Evolutionary conservation across 2,113 vertebrate species (phyloP).

Genomic region (Desmodus rotundus): DNA sequence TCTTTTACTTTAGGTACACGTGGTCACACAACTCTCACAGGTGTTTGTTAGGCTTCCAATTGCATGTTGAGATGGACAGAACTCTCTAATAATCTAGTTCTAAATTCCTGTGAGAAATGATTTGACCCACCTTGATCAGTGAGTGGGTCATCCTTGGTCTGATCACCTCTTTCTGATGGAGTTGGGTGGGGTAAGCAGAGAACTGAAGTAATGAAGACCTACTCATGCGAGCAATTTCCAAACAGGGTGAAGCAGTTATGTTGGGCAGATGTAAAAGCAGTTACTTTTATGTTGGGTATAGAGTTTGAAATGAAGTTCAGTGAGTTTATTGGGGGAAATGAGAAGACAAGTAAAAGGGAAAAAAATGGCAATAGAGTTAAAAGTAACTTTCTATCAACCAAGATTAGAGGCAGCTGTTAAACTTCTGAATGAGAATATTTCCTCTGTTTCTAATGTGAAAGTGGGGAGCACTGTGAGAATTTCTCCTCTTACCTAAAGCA

Average conservation of each 20-base stretch:
- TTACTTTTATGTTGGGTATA: too few species aligned
- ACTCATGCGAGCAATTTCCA: not conserved
- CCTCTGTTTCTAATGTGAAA: not conserved
- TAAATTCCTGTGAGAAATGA: not conserved
- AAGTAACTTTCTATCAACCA: constrained; percentile 21
- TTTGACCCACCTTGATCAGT: not conserved
- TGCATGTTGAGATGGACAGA: not conserved
- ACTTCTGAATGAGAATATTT: not conserved
- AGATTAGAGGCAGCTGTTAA: not conserved
- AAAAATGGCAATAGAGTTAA: not conserved
- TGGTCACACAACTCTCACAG: not conserved
- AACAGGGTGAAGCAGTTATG: not conserved
- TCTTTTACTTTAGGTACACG: not conserved
- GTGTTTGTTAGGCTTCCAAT: not conserved
- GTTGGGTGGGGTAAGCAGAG: not conserved
- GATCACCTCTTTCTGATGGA: not conserved
- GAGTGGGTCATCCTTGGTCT: not conserved
- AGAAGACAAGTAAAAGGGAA: not conserved
- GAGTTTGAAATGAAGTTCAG: not conserved
- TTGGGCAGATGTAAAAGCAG: not conserved
- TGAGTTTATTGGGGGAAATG: not conserved
- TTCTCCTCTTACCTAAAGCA: not conserved
- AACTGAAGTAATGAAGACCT: not conserved
- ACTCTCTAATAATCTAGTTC: not conserved
- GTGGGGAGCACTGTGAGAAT: not conserved